phyloP scores from a whole-genome alignment of 2,113 vertebrate species.

The Xiphophorus hellerii region DNA sequence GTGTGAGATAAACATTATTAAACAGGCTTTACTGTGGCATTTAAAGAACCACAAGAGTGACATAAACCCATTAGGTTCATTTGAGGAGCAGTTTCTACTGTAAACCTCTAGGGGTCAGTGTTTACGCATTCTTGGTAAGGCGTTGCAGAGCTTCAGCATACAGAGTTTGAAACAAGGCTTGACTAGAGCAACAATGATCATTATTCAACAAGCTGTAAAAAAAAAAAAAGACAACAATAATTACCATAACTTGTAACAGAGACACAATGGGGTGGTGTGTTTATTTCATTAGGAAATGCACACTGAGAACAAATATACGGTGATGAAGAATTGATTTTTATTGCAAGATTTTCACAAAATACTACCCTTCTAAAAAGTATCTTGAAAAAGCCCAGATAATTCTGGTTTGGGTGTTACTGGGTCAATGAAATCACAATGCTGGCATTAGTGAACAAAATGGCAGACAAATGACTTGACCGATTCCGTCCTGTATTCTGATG shows the following conservation, averaged over 20 bases:
- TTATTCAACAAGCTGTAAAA: conserved; percentile 42
- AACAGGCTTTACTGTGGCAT: neutral
- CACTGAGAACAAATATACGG: conserved; percentile 12
- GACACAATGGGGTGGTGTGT: neutral
- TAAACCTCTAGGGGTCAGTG: conserved; percentile 54
- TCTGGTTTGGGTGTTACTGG: neutral
- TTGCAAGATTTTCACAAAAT: too few species aligned
- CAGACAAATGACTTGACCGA: neutral
- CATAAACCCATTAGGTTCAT: neutral
- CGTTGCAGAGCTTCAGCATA: neutral
- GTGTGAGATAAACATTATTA: neutral
- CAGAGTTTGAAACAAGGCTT: conserved; percentile 44
- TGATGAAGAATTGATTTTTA: too few species aligned
- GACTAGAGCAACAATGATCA: conserved; percentile 45
- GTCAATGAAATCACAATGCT: neutral
- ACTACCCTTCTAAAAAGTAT: neutral
- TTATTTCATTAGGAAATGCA: neutral
- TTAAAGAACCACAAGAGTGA: neutral
- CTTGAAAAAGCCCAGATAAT: neutral
- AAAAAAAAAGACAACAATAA: conserved; percentile 27
- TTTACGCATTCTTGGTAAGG: conserved; percentile 25
- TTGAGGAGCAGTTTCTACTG: conserved; percentile 22
- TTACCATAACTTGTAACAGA: conserved; percentile 18
- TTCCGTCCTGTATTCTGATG: neutral
- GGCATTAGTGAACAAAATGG: neutral